Percentiles rank a stretch among this genome's conserved stretches.
Conservation (phyloP, 2,113 vertebrate species). For the Phaethon lepturus region DNA sequence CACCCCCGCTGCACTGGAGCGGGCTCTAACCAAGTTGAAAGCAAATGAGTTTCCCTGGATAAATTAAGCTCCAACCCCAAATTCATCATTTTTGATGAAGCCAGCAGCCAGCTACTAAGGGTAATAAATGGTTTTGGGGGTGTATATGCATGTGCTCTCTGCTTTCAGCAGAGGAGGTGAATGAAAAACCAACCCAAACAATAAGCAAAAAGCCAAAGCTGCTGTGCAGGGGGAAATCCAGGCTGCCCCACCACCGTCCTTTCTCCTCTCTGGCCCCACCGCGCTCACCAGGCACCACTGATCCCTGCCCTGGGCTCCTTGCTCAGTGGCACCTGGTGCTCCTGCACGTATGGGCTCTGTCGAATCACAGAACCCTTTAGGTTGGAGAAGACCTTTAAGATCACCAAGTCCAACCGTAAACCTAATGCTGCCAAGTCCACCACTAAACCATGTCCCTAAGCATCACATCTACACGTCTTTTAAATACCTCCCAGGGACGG, state of each 20-base stretch:
- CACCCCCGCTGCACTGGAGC: neutral
- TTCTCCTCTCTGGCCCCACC: neutral
- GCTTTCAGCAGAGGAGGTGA: neutral
- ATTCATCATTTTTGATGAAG: neutral
- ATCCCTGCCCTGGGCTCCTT: neutral
- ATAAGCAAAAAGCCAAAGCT: neutral
- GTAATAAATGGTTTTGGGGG: neutral
- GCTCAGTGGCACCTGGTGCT: rapidly evolving
- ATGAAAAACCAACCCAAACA: neutral
- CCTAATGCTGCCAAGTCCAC: too few relatives aligned
- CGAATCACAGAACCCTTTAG: too few relatives aligned
- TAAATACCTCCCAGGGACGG: too few relatives aligned
- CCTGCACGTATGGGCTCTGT: rapidly evolving
- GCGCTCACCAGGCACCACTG: too few relatives aligned
- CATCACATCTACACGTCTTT: too few relatives aligned
- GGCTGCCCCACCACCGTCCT: neutral
- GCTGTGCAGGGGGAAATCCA: neutral
- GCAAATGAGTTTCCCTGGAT: neutral
- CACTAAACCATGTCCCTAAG: too few relatives aligned
- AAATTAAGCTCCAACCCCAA: neutral
- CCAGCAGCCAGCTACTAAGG: neutral
- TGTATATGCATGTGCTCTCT: neutral
- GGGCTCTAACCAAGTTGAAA: neutral
- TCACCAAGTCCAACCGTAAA: too few relatives aligned
- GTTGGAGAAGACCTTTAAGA: too few relatives aligned